Evolutionary conservation across 2,797 vertebrate genomes (phyloP), one percentile per base, ranked within the genome.

Genomic region (Pempheris klunzingeri): DNA sequence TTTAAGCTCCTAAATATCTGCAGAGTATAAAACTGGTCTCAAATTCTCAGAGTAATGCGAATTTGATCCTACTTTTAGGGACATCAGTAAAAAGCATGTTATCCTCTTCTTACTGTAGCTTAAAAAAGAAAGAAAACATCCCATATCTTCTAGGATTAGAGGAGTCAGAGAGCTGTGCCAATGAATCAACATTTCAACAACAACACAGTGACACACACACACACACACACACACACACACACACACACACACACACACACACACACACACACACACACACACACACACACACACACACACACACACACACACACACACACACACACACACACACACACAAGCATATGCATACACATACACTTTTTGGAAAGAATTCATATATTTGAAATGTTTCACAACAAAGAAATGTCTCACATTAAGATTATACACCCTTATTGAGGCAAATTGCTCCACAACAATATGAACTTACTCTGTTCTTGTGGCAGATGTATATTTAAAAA

Each of bases 141-240:
- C 9, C 20, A 46, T 81, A 44, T 75, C 44, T 22, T 72, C n/a
- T 20, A 20, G 67, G 80, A 83, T 88, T 82, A 87, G 52, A 13
- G 65, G 49, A 76, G 39, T 58, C 71, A 54, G 32, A 34, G 53
- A 68, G 63, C 72, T 76, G 52, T 58, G 34, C 8, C 0, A 14
- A 30, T 41, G 49, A 32, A n/a, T 63, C 43, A 78, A 50, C 47
- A 32, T 64, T 78, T 82, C 72, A 71, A 34, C 74, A 61, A 71
- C 26, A 57, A 75, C 54, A 18, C 28, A 41, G 8, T 60, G 15
- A 55, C 39, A 10, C 26, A n/a, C n/a, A n/a, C n/a, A n/a, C n/a
- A n/a, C n/a, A n/a, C n/a, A n/a, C n/a, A n/a, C n/a, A n/a, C n/a
- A n/a, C n/a, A n/a, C n/a, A n/a, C n/a, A n/a, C n/a, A n/a, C n/a